Percentiles rank a stretch among this genome's conserved stretches.
Conservation (phyloP, 2,113 vertebrate species). For the Stomatorhinus ivindoensis region DNA sequence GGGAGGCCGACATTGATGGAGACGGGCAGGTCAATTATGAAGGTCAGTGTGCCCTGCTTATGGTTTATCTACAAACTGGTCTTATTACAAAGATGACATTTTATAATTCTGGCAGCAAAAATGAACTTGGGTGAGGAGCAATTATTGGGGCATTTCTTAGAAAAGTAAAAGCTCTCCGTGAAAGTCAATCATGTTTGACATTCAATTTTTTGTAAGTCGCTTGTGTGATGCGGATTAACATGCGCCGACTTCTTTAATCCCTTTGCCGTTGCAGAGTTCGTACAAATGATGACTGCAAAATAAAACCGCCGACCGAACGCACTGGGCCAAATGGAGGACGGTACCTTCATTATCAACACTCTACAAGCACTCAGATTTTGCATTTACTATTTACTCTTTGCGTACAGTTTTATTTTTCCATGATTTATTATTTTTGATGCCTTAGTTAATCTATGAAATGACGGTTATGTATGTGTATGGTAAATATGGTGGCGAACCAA, state of each 20-base stretch:
- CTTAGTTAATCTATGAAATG: not conserved
- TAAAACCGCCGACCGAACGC: slow-evolving; percentile 34
- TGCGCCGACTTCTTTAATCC: not conserved
- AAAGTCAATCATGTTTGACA: not conserved
- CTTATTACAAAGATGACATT: not conserved
- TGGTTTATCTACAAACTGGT: not conserved
- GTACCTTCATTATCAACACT: slow-evolving; percentile 33
- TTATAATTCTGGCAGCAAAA: not conserved
- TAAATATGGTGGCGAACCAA: not conserved
- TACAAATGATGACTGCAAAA: slow-evolving; percentile 57
- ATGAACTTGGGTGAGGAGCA: not conserved
- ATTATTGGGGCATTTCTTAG: not conserved
- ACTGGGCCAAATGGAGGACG: slow-evolving; percentile 44
- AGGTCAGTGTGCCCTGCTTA: slow-evolving; percentile 27
- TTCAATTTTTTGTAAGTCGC: not conserved
- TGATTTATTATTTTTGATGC: slow-evolving; percentile 18
- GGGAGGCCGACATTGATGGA: slow-evolving; percentile 50
- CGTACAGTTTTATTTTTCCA: slow-evolving; percentile 15
- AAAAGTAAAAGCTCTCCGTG: not conserved
- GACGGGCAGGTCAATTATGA: slow-evolving; percentile 53
- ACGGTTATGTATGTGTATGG: not conserved
- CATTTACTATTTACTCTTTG: slow-evolving; percentile 23
- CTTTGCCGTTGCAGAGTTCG: slow-evolving; percentile 39
- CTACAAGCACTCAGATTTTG: slow-evolving; percentile 36
- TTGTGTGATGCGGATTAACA: not conserved